A percentile compares a stretch with the other conserved stretches of the same genome.
These are phyloP conservation scores for Sprattus sprattus DNA, from an alignment of 2,113 vertebrate genomes.

Conservation along the genomic window DNA sequence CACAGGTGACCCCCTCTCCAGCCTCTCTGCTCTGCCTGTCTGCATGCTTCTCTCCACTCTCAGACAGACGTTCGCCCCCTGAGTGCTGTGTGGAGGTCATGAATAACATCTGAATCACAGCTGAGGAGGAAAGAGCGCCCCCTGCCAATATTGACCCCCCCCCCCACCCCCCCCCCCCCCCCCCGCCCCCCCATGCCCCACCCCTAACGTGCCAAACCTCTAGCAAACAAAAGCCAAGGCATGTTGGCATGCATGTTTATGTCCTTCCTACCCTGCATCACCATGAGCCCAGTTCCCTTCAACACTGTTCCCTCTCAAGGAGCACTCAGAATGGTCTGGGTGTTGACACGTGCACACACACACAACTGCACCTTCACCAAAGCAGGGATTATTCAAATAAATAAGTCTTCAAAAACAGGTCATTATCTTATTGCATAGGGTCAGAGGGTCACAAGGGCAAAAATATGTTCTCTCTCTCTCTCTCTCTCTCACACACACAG, in stretches of 20 bases:
- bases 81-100: not conserved
- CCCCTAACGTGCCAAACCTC: no score
- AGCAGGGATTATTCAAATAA: not conserved
- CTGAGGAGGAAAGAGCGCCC: no score
- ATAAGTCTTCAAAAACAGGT: not conserved
- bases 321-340: not conserved
- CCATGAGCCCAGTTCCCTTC: not conserved
- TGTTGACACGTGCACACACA: not conserved
- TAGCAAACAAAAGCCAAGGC: no score
- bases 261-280: not conserved
- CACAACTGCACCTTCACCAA: slow-evolving; percentile 19
- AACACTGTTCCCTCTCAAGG: not conserved
- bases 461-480: not conserved
- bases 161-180: no score
- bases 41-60: not conserved
- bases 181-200: no score
- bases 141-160: no score
- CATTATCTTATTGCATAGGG: not conserved
- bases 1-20: not conserved
- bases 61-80: no score
- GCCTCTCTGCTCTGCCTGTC: not conserved
- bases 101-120: not conserved
- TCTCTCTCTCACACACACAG: not conserved
- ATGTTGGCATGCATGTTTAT: not conserved
- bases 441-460: not conserved